Conservation (phyloP, 1,140 invertebrate species). For the Reticulitermes speratus region DNA sequence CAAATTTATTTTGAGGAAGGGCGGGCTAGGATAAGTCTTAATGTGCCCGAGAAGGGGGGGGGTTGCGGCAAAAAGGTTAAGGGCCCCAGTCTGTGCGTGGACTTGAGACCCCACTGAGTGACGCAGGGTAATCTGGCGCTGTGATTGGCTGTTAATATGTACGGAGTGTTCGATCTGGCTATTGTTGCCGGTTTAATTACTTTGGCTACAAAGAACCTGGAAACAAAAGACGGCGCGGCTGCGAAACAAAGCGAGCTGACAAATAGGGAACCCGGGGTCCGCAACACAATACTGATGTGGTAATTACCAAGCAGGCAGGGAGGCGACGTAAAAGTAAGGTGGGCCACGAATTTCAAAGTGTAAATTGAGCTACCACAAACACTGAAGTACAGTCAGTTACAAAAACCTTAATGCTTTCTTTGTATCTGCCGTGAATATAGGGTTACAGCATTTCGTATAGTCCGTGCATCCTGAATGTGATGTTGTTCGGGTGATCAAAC, state of each 20-base stretch:
- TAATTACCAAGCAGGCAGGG: neutral
- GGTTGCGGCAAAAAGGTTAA: no score
- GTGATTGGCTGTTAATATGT: neutral
- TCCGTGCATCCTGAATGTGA: no score
- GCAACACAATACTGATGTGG: constrained; percentile 10
- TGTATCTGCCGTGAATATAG: no score
- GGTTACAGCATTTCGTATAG: no score
- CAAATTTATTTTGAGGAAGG: no score
- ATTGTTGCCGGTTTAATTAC: constrained; percentile 2
- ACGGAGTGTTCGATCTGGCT: neutral
- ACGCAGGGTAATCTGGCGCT: neutral
- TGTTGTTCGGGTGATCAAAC: no score
- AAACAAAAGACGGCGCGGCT: neutral
- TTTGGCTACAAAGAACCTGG: neutral
- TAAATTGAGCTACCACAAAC: constrained; percentile 12
- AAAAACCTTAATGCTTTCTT: neutral
- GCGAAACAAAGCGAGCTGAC: neutral
- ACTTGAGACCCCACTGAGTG: no score
- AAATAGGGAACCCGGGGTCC: constrained; percentile 6
- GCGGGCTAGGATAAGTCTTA: no score
- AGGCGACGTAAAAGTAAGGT: neutral
- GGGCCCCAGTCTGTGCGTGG: no score
- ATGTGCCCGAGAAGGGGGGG: no score
- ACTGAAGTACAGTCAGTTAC: neutral
- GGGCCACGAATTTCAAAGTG: neutral